phyloP scores from a whole-genome alignment of 2,113 vertebrate species.

The Crotalus helleri region DNA sequence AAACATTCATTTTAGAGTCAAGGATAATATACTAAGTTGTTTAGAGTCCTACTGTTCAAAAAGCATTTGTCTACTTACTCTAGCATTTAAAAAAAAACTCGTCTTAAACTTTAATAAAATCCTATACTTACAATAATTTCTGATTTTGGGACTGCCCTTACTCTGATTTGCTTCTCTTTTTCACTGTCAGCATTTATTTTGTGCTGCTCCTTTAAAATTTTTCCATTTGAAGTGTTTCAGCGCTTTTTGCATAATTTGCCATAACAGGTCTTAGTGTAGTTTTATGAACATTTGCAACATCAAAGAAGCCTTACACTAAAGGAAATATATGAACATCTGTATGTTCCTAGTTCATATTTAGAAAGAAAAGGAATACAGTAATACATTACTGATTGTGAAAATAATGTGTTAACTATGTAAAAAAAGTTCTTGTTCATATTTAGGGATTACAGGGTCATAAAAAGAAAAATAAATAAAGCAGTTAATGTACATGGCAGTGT shows the following conservation, averaged over 20 bases:
- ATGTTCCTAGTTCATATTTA: neutral
- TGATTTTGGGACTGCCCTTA: neutral
- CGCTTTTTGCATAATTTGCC: constrained; percentile 10
- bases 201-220: constrained; percentile 25
- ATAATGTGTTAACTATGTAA: neutral
- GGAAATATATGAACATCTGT: neutral
- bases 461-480: neutral
- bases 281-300: neutral
- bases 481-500: neutral
- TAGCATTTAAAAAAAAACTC: neutral
- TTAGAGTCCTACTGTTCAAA: neutral
- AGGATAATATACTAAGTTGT: neutral
- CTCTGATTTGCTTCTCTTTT: constrained; percentile 7
- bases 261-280: neutral
- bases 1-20: neutral
- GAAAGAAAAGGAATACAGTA: neutral
- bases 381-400: neutral
- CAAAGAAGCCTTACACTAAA: neutral
- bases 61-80: constrained; percentile 1
- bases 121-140: constrained; percentile 27
- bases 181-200: constrained; percentile 6
- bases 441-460: too few species aligned
- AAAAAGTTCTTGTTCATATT: neutral
- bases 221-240: constrained; percentile 14
- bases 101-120: constrained; percentile 12